Percentiles rank a stretch among this genome's conserved stretches.
Evolutionary conservation across 2,888 invertebrate species (phyloP).

Genomic region (Drosophila buzzatii): DNA sequence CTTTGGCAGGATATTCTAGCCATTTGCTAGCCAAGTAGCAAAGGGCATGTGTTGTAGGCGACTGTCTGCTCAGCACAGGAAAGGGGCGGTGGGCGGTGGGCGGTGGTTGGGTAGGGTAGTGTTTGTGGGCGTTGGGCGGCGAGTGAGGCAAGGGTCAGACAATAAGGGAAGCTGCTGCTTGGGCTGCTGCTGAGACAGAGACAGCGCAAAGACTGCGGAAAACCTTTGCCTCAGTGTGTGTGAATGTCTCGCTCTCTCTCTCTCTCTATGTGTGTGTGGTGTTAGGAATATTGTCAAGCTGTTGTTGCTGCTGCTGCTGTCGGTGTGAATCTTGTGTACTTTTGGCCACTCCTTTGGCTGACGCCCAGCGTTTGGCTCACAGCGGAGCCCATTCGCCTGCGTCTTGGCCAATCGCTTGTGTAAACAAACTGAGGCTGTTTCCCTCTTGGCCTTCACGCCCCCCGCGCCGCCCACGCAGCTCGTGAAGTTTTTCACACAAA

Average conservation of each 20-base stretch:
- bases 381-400: conserved; percentile 34
- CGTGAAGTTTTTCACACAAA: conserved; percentile 73
- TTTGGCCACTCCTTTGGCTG: conserved; percentile 84
- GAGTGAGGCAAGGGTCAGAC: neutral
- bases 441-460: neutral
- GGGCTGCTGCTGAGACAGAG: conserved; percentile 38
- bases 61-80: conserved; percentile 8
- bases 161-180: conserved; percentile 16
- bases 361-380: conserved; percentile 25
- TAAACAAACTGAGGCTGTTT: conserved; percentile 74
- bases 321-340: conserved; percentile 85
- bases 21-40: conserved; percentile 4
- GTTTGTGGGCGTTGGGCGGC: neutral
- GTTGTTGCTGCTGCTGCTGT: conserved; percentile 22
- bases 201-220: conserved; percentile 37
- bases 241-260: conserved; percentile 16
- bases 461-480: neutral
- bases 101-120: neutral
- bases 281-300: conserved; percentile 66
- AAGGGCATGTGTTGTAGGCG: conserved; percentile 20
- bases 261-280: conserved; percentile 26
- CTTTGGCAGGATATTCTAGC: conserved; percentile 1
- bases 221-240: neutral
- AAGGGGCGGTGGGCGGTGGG: neutral
- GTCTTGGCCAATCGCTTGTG: conserved; percentile 85